phyloP scores from a whole-genome alignment of 1,140 invertebrate species.

The Mactra quadrangularis region DNA sequence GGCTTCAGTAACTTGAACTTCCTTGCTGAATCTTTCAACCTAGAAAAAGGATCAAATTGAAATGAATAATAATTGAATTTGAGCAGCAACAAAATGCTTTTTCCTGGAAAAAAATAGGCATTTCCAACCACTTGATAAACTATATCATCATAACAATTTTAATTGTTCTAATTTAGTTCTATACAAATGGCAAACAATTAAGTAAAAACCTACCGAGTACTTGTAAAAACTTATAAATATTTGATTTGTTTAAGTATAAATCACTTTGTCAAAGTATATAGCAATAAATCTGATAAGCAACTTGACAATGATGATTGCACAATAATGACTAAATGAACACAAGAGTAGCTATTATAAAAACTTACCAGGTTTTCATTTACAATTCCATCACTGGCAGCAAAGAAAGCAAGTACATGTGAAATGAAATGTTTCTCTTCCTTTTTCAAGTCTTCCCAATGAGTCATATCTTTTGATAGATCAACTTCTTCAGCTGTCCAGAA shows the following conservation, averaged over 20 bases:
- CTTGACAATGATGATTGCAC: not conserved
- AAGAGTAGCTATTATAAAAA: conserved; percentile 1
- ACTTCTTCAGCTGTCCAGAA: conserved; percentile 99
- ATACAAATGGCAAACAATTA: too few relatives aligned
- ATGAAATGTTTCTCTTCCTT: conserved; percentile 96
- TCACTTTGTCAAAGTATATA: not conserved
- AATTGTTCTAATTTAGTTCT: too few relatives aligned
- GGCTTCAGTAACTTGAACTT: conserved; percentile 98
- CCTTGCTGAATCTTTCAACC: conserved; percentile 97
- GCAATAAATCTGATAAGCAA: not conserved
- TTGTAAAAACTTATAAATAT: too few relatives aligned
- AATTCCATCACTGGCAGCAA: conserved; percentile 99
- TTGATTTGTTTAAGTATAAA: not conserved
- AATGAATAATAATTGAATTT: too few relatives aligned
- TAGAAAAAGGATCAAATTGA: too few relatives aligned
- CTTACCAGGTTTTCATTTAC: conserved; percentile 98
- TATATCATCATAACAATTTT: too few relatives aligned
- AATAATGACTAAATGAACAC: not conserved
- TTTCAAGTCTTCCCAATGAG: conserved; percentile 94
- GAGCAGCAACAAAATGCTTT: too few relatives aligned
- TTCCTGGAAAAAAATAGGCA: too few relatives aligned
- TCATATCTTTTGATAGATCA: conserved; percentile 89
- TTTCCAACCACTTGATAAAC: too few relatives aligned
- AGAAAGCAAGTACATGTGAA: conserved; percentile 98
- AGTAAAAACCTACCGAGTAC: too few relatives aligned